phyloP scores from a whole-genome alignment of 1,140 invertebrate genomes.

The Zophobas atratus region DNA sequence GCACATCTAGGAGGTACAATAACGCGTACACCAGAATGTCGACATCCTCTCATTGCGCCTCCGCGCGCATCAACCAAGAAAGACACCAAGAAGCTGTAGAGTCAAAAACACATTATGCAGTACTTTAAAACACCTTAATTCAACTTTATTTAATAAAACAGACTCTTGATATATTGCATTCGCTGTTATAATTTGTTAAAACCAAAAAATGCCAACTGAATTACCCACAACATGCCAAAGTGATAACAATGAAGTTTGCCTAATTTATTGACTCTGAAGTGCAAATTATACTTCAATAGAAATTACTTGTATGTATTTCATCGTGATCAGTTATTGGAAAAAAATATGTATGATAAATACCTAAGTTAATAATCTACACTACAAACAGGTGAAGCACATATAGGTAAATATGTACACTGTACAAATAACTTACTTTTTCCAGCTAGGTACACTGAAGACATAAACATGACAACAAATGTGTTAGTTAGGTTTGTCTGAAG shows the following conservation, averaged over 20 bases:
- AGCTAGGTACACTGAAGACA: conserved; percentile 63
- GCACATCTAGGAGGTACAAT: conserved; percentile 96
- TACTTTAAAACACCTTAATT: not conserved
- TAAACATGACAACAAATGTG: conserved; percentile 58
- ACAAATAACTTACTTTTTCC: conserved; percentile 67
- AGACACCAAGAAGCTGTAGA: conserved; percentile 92
- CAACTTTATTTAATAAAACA: conserved; percentile 10
- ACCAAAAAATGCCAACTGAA: conserved; percentile 11
- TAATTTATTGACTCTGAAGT: not conserved
- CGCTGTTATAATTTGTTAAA: conserved; percentile 36
- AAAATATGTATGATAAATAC: not conserved
- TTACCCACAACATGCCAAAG: conserved; percentile 16
- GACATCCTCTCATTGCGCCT: conserved; percentile 96
- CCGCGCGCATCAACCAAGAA: conserved; percentile 98
- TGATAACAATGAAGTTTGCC: conserved; percentile 17
- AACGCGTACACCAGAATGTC: conserved; percentile 94
- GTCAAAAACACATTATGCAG: not conserved
- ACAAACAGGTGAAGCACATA: conserved; percentile 24
- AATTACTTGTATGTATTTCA: not conserved
- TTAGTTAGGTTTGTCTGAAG: conserved; percentile 30
- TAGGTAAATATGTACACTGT: conserved; percentile 50
- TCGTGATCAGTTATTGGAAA: not conserved
- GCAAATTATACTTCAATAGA: conserved; percentile 6
- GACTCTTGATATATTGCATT: conserved; percentile 24
- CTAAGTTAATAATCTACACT: conserved; percentile 27